Conservation (phyloP, 2,888 invertebrate genomes). For the Eristalis pertinax region DNA sequence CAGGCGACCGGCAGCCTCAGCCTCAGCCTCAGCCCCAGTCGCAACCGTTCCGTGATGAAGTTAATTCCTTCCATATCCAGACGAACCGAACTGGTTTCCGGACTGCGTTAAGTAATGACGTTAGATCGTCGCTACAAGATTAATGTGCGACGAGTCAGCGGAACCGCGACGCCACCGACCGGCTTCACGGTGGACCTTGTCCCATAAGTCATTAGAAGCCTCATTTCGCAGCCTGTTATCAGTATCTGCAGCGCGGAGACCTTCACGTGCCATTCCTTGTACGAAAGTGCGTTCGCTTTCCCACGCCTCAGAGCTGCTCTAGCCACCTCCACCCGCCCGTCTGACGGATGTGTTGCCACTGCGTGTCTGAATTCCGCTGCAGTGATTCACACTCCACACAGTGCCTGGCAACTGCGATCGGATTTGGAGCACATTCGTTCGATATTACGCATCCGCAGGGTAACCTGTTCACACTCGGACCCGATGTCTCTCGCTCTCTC, state of each 20-base stretch:
- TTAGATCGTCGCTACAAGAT: slow-evolving; percentile 68
- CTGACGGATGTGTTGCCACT: background rate
- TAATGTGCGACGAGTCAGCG: slow-evolving; percentile 25
- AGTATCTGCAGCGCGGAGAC: slow-evolving; percentile 17
- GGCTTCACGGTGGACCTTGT: background rate
- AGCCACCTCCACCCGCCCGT: background rate
- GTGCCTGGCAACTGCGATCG: background rate
- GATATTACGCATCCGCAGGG: slow-evolving; percentile 54
- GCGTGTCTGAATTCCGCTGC: slow-evolving; percentile 38
- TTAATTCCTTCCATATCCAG: slow-evolving; percentile 58
- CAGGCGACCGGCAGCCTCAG: background rate
- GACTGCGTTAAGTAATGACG: slow-evolving; percentile 60
- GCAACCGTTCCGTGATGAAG: slow-evolving; percentile 47
- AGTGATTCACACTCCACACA: slow-evolving; percentile 50
- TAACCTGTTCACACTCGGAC: slow-evolving; percentile 30
- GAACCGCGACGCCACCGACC: slow-evolving; percentile 10
- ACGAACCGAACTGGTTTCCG: slow-evolving; percentile 25
- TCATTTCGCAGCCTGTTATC: slow-evolving; percentile 28
- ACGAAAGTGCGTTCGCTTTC: slow-evolving; percentile 47
- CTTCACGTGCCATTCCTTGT: slow-evolving; percentile 64
- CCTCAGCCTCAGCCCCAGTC: slow-evolving; percentile 18
- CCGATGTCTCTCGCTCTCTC: no score
- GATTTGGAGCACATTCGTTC: slow-evolving; percentile 27
- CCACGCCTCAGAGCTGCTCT: slow-evolving; percentile 40
- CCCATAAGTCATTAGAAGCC: slow-evolving; percentile 41